phyloP scores from a whole-genome alignment of 2,888 invertebrate genomes.

The Conchocele bisecta region DNA sequence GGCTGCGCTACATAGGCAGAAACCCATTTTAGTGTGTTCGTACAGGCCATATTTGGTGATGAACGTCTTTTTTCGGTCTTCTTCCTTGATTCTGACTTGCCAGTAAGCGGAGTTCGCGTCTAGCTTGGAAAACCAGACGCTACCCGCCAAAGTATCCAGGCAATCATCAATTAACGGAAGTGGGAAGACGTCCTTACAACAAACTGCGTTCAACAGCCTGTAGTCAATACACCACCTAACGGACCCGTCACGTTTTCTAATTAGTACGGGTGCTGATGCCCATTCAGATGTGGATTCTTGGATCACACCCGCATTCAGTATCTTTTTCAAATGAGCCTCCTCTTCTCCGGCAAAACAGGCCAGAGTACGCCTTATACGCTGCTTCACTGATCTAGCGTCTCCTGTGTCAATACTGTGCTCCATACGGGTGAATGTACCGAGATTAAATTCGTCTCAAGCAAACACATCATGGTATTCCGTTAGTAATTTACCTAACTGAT shows the following conservation, averaged over 20 bases:
- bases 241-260: conserved; percentile 29
- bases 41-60: conserved; percentile 56
- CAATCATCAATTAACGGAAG: conserved; percentile 36
- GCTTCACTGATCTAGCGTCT: conserved; percentile 29
- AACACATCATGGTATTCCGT: not conserved
- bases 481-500: conserved; percentile 5
- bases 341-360: conserved; percentile 38
- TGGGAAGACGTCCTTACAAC: conserved; percentile 7
- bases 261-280: conserved; percentile 49
- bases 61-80: conserved; percentile 55
- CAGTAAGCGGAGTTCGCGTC: conserved; percentile 52
- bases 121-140: conserved; percentile 40
- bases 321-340: conserved; percentile 34
- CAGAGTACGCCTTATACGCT: conserved; percentile 38
- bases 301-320: conserved; percentile 35
- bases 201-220: not conserved
- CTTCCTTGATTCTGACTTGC: conserved; percentile 32
- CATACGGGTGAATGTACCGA: conserved; percentile 9
- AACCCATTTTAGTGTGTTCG: conserved; percentile 50
- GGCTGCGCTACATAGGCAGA: conserved; percentile 56
- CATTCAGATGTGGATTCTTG: conserved; percentile 38
- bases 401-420: conserved; percentile 26
- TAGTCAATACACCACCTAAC: conserved; percentile 17
- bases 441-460: conserved; percentile 2
- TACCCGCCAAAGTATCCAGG: conserved; percentile 41